phyloP scores from a whole-genome alignment of 1,140 invertebrate species.

The Sycobia sp. region DNA sequence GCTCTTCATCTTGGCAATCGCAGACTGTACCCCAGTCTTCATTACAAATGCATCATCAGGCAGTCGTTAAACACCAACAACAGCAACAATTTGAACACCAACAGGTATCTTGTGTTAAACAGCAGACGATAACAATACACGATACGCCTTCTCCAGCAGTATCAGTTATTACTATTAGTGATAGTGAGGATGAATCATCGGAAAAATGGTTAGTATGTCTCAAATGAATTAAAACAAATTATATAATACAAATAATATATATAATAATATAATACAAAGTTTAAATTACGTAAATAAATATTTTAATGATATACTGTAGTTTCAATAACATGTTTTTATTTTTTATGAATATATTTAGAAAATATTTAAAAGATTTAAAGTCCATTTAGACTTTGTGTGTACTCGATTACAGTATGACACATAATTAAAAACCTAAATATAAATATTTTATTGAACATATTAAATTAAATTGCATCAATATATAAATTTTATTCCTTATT shows the following conservation, averaged over 20 bases:
- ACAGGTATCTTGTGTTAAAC: conserved; percentile 58
- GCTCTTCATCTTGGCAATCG: conserved; percentile 16
- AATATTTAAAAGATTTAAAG: conserved; percentile 3
- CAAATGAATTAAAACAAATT: not conserved
- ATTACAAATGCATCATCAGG: conserved; percentile 4
- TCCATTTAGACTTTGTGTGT: too few relatives aligned
- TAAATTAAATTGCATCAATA: too few relatives aligned
- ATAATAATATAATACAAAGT: not conserved
- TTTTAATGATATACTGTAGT: not conserved
- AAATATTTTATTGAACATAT: too few relatives aligned
- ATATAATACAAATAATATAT: too few relatives aligned
- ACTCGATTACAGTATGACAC: too few relatives aligned
- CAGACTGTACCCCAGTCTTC: conserved; percentile 4
- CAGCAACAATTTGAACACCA: conserved; percentile 60
- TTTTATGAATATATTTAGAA: not conserved
- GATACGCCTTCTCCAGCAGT: conserved; percentile 92
- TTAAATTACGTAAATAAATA: too few relatives aligned
- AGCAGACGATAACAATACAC: conserved; percentile 84
- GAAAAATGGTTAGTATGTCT: conserved; percentile 54
- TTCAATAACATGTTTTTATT: too few relatives aligned
- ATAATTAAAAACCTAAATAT: too few relatives aligned
- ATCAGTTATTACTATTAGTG: conserved; percentile 96
- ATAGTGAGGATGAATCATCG: conserved; percentile 87
- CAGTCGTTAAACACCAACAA: not conserved
- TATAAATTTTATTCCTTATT: too few relatives aligned